phyloP scores from a whole-genome alignment of 2,888 invertebrate species.

The Proisotoma minuta region DNA sequence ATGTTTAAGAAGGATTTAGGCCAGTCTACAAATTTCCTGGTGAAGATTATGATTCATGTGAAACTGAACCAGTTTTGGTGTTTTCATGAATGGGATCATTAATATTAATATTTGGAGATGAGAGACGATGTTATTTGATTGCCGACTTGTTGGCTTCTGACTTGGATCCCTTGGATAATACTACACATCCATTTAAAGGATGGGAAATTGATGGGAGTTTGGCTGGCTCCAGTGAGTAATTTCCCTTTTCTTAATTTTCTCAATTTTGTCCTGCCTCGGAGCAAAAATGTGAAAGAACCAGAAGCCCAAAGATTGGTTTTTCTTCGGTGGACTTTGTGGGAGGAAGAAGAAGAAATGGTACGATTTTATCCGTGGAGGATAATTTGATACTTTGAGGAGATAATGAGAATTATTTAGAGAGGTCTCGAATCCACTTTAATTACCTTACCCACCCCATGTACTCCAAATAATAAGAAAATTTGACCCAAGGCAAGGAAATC shows the following conservation, averaged over 20 bases:
- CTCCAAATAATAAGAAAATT: slow-evolving; percentile 9
- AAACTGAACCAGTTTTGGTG: slow-evolving; percentile 6
- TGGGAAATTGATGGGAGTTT: slow-evolving; percentile 14
- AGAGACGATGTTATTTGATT: slow-evolving; percentile 18
- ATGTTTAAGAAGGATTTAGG: background rate
- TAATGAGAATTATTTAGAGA: slow-evolving; percentile 12
- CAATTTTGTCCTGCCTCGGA: slow-evolving; percentile 3
- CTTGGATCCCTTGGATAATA: background rate
- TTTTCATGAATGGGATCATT: slow-evolving; percentile 10
- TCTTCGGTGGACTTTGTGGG: background rate
- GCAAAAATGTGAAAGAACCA: slow-evolving; percentile 6
- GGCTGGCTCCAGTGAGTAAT: slow-evolving; percentile 16
- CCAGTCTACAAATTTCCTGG: too few species aligned
- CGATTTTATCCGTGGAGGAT: slow-evolving; percentile 1
- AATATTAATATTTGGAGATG: slow-evolving; percentile 13
- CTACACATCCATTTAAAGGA: background rate
- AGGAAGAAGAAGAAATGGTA: background rate
- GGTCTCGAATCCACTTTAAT: slow-evolving; percentile 8
- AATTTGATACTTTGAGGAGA: slow-evolving; percentile 14
- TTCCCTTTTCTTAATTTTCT: slow-evolving; percentile 5
- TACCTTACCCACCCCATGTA: slow-evolving; percentile 12
- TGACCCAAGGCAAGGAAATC: slow-evolving; percentile 9
- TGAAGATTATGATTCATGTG: slow-evolving; percentile 4
- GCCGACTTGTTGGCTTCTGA: slow-evolving; percentile 15
- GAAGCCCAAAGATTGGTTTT: slow-evolving; percentile 21